These are phyloP conservation scores for Calosoma granatense DNA, from an alignment of 1,140 invertebrate species.

Conservation along the genomic window DNA sequence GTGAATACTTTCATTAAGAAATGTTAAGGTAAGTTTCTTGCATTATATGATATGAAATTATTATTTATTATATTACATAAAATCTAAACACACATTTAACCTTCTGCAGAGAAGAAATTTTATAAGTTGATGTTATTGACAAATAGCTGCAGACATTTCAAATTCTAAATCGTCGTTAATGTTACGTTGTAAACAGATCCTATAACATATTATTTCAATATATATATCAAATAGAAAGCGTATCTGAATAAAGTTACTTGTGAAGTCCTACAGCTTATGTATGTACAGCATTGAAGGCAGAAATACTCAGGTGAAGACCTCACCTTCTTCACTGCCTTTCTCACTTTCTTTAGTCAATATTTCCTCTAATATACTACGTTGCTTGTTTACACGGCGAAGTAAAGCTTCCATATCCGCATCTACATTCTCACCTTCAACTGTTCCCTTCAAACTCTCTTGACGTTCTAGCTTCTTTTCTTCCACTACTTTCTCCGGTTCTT, in stretches of 20 bases:
- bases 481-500: slow-evolving; percentile 39
- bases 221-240: too few species aligned
- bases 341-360: slow-evolving; percentile 39
- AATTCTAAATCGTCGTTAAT: too few species aligned
- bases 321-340: slow-evolving; percentile 43
- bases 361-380: slow-evolving; percentile 57
- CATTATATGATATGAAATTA: too few species aligned
- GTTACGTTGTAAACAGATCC: not conserved
- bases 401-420: slow-evolving; percentile 51
- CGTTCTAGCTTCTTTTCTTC: slow-evolving; percentile 32
- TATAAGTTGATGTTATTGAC: too few species aligned
- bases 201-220: not conserved
- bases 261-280: too few species aligned
- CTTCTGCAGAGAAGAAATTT: too few species aligned
- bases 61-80: too few species aligned
- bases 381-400: slow-evolving; percentile 51
- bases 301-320: slow-evolving; percentile 28
- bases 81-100: too few species aligned
- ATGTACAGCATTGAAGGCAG: slow-evolving; percentile 29
- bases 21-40: too few species aligned
- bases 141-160: too few species aligned
- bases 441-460: slow-evolving; percentile 26
- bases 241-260: too few species aligned
- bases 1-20: too few species aligned
- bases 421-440: slow-evolving; percentile 34